Evolutionary conservation across 2,888 invertebrate species (phyloP), one percentile per base, ranked within the genome.

Genomic region (Cenopis cana): DNA sequence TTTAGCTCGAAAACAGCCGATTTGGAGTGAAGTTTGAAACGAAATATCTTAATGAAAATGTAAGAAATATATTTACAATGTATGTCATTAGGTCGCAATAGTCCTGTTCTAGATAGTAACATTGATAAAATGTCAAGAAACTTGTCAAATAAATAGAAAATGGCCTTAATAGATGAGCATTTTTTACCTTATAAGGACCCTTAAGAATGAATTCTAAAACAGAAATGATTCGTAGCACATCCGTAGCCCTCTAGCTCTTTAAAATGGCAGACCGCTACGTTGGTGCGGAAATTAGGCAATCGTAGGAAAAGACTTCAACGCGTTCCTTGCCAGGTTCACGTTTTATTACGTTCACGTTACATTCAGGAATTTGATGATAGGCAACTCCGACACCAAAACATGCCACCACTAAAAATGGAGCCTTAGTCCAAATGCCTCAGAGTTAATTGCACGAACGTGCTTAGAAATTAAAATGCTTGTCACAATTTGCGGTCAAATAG

Each of bases 401-500:
- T 46, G 65, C 52, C 65, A 38, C 65, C 46, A 36, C 65, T 60
- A 60, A 70, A 70, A 70, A 70, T 60, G 70, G 65, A 65, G 54
- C 65, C 60, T 66, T 66, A 70, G 12, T 65, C 54, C 65, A 11
- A 60, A 70, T 70, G 20, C 54, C 70, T 52, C 11, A 36, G 41
- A 60, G 60, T 60, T 66, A 70, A 70, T 70, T 70, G 70, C 70
- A 33, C 24, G 70, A 66, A 60, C 70, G 70, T 70, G 70, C 59
- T 54, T 52, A 36, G 65, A 66, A 70, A 60, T 54, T 55, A 36
- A 41, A 60, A 66, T 54, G 17, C 14, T 61, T 41, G 29, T 68
- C 54, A 49, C 29, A 29, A 46, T 41, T 64, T 29, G 38, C 38
- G 46, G 20, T 59, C 59, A 20, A 41, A 54, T 65, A 41, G 57